Conservation (phyloP, 2,797 vertebrate species). For the Emydoidea blandingii region DNA sequence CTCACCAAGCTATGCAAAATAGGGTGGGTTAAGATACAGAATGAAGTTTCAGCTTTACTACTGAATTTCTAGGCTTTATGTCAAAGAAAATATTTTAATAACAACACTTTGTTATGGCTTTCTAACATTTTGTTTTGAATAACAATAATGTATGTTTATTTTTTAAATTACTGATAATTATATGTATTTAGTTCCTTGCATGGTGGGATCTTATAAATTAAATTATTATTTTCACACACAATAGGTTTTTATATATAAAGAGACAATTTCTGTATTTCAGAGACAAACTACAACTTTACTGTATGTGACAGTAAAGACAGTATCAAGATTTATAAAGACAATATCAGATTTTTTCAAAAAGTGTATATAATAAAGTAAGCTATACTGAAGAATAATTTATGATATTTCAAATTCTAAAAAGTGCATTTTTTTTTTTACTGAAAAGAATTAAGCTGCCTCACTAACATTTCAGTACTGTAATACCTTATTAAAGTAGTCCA, state of each 20-base stretch:
- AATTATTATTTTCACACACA: background rate
- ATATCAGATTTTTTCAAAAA: background rate
- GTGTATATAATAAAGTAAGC: background rate
- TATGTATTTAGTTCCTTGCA: background rate
- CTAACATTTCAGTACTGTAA: background rate
- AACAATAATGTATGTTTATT: background rate
- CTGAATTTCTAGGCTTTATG: background rate
- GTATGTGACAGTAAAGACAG: background rate
- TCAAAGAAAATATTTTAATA: background rate
- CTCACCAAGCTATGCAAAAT: background rate
- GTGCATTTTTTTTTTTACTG: background rate
- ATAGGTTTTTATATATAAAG: background rate
- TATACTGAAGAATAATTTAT: background rate
- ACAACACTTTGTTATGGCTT: background rate
- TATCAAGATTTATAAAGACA: background rate
- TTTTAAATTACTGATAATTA: background rate
- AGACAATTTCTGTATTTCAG: background rate
- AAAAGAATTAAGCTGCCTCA: background rate
- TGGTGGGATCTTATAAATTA: background rate
- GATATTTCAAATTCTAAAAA: background rate
- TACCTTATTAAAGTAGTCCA: conserved; percentile 99
- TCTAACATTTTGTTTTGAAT: background rate
- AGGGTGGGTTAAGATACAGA: background rate
- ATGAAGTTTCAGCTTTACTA: background rate
- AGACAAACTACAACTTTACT: background rate